Evolutionary conservation across 2,113 vertebrate species (phyloP).

Genomic region (Rafetus swinhoei): DNA sequence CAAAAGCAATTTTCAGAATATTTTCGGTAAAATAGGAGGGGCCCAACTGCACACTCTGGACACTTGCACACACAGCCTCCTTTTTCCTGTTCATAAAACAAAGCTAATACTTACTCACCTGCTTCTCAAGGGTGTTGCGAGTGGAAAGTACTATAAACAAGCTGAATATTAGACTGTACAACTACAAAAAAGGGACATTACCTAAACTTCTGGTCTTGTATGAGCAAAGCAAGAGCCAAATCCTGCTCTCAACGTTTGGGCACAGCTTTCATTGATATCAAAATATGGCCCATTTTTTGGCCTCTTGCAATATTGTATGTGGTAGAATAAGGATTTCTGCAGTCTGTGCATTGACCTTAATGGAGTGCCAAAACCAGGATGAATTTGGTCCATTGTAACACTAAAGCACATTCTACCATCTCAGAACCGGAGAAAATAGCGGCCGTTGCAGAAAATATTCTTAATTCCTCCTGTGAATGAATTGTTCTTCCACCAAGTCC

Average conservation of each 20-base stretch:
- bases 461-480: neutral
- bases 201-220: neutral
- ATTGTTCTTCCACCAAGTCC: neutral
- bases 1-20: neutral
- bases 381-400: neutral
- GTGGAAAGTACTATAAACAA: neutral
- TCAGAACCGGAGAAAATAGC: neutral
- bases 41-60: neutral
- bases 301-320: rapidly evolving
- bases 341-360: neutral
- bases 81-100: neutral
- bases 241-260: neutral
- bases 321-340: neutral
- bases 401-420: neutral
- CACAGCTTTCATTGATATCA: neutral
- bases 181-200: rapidly evolving
- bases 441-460: neutral
- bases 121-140: neutral
- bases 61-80: neutral
- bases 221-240: neutral
- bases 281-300: rapidly evolving
- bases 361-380: neutral
- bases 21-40: neutral
- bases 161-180: neutral
- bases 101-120: neutral